Evolutionary conservation across 2,113 vertebrate genomes (phyloP), one percentile per base, ranked within the genome.

Genomic region (Grantiella picta): DNA sequence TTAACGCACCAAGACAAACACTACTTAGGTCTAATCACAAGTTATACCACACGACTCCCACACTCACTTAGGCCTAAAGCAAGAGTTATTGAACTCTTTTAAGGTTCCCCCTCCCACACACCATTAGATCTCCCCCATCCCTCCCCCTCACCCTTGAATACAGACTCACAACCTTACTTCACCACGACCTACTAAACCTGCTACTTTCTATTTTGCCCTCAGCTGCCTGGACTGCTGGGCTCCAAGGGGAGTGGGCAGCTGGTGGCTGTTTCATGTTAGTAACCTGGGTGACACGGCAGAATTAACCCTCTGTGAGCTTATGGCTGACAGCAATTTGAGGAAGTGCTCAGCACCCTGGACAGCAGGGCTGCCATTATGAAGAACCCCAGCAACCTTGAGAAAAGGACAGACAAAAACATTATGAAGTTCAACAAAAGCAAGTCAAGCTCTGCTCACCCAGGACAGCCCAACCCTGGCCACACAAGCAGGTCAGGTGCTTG

Each of bases 1-100:
- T 97, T 93, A 96, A 94, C 94, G 93, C 66, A 95, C 86, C 61
- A 95, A 96, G 95, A 95, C 92, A 97, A 96, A 96, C 80, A 92
- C 69, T 95, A 95, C 95, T 96, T 96, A 95, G 92, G 92, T 96
- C 93, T 96, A 97, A 96, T 97, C 95, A 95, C 92, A 96, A 95
- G 95, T 96, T 96, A 97, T 92, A 96, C 96, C 95, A 94, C 96
- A 95, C 82, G 45, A 96, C 96, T 95, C 96, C 96, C 94, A 97
- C 96, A 50, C 69, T 86, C 88, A 96, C 72, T 95, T 90, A 96
- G 86, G 61, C 56, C 95, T 96, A 92, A 94, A 93, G 71, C 63
- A 83, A 49, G 88, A 92, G 69, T 23, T 89, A 53, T 5, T 94
- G 92, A 97, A 96, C 80, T 96, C 63, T 80, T 92, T 92, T 90